Conservation (phyloP, 2,888 invertebrate genomes). For the Xestia xanthographa region DNA sequence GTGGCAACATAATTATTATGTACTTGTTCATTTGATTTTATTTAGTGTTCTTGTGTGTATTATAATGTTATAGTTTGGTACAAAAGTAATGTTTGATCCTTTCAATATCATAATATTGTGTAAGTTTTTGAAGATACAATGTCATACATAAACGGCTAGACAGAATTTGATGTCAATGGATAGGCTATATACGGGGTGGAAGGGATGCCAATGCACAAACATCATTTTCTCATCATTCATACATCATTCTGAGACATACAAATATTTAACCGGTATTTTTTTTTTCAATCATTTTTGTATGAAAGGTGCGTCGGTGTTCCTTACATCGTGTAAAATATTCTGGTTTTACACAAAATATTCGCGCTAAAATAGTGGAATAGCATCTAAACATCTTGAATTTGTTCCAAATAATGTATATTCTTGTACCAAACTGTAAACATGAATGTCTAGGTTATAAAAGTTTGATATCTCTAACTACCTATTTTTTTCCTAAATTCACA, state of each 20-base stretch:
- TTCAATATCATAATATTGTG: neutral
- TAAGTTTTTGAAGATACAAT: neutral
- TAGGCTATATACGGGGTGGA: neutral
- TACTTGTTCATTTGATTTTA: conserved; percentile 17
- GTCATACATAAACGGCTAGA: neutral
- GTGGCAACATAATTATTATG: neutral
- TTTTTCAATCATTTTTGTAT: no score
- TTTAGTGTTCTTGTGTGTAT: neutral
- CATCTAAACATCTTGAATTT: neutral
- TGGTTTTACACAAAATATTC: neutral
- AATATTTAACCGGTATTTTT: no score
- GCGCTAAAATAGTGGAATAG: neutral
- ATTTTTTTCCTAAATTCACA: neutral
- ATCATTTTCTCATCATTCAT: no score
- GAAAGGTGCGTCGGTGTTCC: no score
- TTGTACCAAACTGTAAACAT: conserved; percentile 15
- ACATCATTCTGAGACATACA: no score
- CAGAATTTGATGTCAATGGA: neutral
- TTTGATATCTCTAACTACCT: neutral
- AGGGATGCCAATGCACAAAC: no score
- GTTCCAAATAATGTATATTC: neutral
- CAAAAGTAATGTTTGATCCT: neutral
- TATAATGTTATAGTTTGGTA: conserved; percentile 28
- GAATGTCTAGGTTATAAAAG: neutral
- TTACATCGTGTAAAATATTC: neutral